Percentiles rank a stretch among this genome's conserved stretches.
phyloP scores from a whole-genome alignment of 2,888 invertebrate species.

The Drosophila anomalata region DNA sequence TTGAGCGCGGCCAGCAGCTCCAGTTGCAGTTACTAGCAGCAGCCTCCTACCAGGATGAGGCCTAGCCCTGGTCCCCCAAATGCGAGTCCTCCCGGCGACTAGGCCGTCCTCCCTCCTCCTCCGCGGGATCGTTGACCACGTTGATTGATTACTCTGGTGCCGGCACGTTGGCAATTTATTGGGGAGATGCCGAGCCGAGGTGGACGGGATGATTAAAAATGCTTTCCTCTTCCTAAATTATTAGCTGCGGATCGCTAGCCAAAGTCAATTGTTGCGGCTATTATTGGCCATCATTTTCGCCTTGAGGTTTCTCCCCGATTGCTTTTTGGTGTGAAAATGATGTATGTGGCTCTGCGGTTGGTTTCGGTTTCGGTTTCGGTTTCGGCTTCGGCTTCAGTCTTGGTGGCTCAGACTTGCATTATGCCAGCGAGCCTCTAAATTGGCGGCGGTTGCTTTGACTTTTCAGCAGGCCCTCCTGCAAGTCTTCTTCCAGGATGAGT shows the following conservation, averaged over 20 bases:
- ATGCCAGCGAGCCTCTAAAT: conserved; percentile 28
- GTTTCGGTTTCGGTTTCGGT: conserved; percentile 65
- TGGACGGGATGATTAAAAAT: conserved; percentile 74
- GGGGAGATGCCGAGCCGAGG: conserved; percentile 23
- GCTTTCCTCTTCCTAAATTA: conserved; percentile 76
- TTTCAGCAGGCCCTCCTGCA: conserved; percentile 8
- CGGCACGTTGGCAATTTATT: conserved; percentile 61
- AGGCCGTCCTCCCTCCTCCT: conserved; percentile 1
- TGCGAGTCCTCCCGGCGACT: conserved; percentile 1
- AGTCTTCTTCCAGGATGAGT: not conserved
- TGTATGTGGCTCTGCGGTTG: conserved; percentile 78
- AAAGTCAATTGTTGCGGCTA: conserved; percentile 52
- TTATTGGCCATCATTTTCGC: conserved; percentile 76
- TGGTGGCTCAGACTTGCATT: not conserved
- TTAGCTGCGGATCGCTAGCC: conserved; percentile 76
- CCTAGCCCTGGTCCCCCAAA: conserved; percentile 49
- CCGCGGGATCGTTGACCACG: conserved; percentile 63
- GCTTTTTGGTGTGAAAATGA: conserved; percentile 78
- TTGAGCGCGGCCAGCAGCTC: conserved; percentile 17
- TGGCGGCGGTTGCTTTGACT: conserved; percentile 68
- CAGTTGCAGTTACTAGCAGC: not conserved
- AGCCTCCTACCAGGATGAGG: conserved; percentile 4
- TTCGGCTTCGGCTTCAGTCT: conserved; percentile 43
- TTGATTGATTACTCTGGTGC: conserved; percentile 78
- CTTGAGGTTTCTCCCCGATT: conserved; percentile 75